These are phyloP conservation scores for Diprion similis DNA, from an alignment of 1,140 invertebrate species.

Conservation along the genomic window DNA sequence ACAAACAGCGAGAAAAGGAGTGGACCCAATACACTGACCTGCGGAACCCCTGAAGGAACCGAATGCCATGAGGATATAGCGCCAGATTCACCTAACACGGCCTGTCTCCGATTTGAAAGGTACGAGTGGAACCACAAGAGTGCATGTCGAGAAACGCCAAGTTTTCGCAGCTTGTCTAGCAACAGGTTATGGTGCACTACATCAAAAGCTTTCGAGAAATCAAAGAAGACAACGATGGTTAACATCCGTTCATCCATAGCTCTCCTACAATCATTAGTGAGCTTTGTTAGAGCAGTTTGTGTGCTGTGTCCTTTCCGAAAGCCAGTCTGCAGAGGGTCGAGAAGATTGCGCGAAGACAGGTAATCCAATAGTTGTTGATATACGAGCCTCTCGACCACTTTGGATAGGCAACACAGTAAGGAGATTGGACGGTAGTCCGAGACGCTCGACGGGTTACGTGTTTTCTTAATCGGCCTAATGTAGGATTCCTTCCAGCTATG, in stretches of 20 bases:
- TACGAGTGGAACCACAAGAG: not conserved
- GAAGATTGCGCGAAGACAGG: not conserved
- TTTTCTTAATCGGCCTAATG: too few species aligned
- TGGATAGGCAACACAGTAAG: too few species aligned
- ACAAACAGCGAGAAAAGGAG: constrained; percentile 7
- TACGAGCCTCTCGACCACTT: too few species aligned
- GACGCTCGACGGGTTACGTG: too few species aligned
- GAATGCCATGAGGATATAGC: too few species aligned
- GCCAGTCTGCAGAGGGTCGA: constrained; percentile 22
- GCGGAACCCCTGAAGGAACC: too few species aligned
- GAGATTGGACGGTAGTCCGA: too few species aligned
- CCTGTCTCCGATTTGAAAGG: too few species aligned
- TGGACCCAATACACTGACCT: not conserved
- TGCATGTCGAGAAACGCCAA: not conserved
- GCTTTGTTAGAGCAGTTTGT: constrained; percentile 20
- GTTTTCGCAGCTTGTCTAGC: constrained; percentile 10
- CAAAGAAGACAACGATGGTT: constrained; percentile 28
- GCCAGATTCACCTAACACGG: too few species aligned
- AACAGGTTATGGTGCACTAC: constrained; percentile 22
- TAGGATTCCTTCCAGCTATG: too few species aligned
- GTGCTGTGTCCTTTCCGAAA: constrained; percentile 22
- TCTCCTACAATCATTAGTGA: constrained; percentile 20
- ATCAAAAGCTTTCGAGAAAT: constrained; percentile 35
- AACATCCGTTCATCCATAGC: constrained; percentile 21
- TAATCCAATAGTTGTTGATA: too few species aligned